A percentile compares a stretch with the other conserved stretches of the same genome.
These are phyloP conservation scores for Dasypogon diadema DNA, from an alignment of 2,888 invertebrate genomes.

Conservation along the genomic window DNA sequence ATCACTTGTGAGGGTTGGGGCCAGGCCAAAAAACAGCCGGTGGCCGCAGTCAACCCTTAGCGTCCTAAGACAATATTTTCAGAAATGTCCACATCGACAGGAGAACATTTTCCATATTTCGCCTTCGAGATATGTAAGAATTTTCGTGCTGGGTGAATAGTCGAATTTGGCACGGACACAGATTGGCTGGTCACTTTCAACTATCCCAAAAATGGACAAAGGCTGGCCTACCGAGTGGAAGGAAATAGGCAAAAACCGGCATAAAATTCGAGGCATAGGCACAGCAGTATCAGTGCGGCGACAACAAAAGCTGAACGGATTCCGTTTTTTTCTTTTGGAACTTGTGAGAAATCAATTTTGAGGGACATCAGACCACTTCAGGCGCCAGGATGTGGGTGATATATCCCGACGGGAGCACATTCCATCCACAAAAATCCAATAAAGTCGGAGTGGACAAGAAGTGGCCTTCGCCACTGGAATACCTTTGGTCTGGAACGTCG, in stretches of 20 bases:
- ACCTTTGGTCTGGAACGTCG: too few species aligned
- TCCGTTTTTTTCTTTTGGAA: slow-evolving; percentile 14
- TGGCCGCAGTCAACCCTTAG: neutral
- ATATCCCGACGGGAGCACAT: slow-evolving; percentile 15
- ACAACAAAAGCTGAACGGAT: neutral
- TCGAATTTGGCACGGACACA: slow-evolving; percentile 6
- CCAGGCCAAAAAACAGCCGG: neutral
- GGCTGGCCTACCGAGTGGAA: neutral
- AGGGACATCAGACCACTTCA: neutral
- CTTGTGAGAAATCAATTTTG: slow-evolving; percentile 21
- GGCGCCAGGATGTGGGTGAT: neutral
- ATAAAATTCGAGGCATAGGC: too few species aligned
- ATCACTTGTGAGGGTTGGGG: neutral
- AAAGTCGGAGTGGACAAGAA: neutral
- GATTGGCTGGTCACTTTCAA: slow-evolving; percentile 1
- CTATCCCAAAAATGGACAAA: neutral
- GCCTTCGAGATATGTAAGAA: slow-evolving; percentile 10
- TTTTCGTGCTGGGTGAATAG: slow-evolving; percentile 18
- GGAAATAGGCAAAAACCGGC: neutral
- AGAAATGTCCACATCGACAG: neutral
- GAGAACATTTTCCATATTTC: slow-evolving; percentile 14
- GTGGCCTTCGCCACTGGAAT: too few species aligned
- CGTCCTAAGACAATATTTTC: slow-evolving; percentile 25
- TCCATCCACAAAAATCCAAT: neutral
- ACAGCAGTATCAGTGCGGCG: neutral